Evolutionary conservation across 2,113 vertebrate genomes (phyloP), one percentile per base, ranked within the genome.

Genomic region (Brachionichthys hirsutus): DNA sequence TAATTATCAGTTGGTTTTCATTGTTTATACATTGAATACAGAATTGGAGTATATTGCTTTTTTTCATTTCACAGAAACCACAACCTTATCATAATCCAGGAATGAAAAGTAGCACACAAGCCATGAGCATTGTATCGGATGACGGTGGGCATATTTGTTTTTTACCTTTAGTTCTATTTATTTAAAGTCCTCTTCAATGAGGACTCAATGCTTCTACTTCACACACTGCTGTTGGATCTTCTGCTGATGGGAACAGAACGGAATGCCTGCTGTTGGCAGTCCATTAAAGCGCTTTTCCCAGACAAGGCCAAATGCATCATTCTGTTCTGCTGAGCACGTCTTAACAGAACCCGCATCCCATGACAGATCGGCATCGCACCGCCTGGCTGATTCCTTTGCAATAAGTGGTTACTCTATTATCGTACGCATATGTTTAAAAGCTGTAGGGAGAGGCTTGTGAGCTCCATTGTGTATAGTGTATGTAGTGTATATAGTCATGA

Each of bases 201-300:
- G 4, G 19, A 18, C n/a, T n/a, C n/a, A n/a, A 14, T 20, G 10
- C 44, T 34, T 20, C 6, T 35, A 15, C 3, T 0, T 54, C 41
- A 22, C 16, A 44, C n/a, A 3, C 35, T 1, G n/a, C 40, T 40
- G 42, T 50, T 53, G 56, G 54, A 74, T 73, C 57, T 15, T 14
- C 40, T 10, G 7, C 46, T 65, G 46, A 66, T 44, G 14, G 17
- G 19, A 24, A 38, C 24, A 56, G 45, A 42, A 10, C 48, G 49
- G 17, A 64, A 62, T 35, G 54, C 52, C 59, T 66, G 72, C 75
- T 64, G 65, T 38, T 57, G 65, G 49, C 43, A 51, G 47, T 62
- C 38, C 42, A 57, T 62, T 49, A 51, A 64, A 68, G n/a, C 2
- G 9, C 43, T 73, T 49, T 19, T 13, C 20, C 15, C 12, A 5